Percentiles rank a stretch among this genome's conserved stretches.
phyloP scores from a whole-genome alignment of 1,140 invertebrate species.

The Bombus fervidus region DNA sequence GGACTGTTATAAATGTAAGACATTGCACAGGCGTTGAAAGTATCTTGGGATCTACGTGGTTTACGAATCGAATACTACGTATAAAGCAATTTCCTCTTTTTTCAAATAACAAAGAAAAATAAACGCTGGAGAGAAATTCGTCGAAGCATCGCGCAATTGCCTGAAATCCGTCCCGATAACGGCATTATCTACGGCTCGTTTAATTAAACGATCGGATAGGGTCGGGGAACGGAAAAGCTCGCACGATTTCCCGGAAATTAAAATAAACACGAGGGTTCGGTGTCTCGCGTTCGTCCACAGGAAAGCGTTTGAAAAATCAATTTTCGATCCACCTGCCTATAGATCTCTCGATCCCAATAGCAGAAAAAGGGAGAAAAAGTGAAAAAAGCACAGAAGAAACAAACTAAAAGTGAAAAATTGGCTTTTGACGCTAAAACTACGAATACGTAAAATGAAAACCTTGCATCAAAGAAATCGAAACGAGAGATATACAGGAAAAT shows the following conservation, averaged over 20 bases:
- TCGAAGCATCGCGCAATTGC: neutral
- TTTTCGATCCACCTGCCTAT: neutral
- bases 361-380: neutral
- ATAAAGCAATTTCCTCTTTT: neutral
- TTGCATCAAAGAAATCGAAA: too few relatives aligned
- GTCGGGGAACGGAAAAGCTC: neutral
- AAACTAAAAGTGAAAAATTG: neutral
- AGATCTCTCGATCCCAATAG: neutral
- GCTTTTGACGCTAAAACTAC: too few relatives aligned
- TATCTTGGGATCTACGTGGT: neutral
- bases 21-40: too few relatives aligned
- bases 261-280: conserved; percentile 8
- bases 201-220: conserved; percentile 1
- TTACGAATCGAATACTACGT: neutral
- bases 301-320: neutral
- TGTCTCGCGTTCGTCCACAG: neutral
- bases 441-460: too few relatives aligned
- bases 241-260: conserved; percentile 24
- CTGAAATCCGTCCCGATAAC: conserved; percentile 25
- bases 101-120: neutral
- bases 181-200: conserved; percentile 17
- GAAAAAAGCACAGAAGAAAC: too few relatives aligned
- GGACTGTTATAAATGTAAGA: neutral
- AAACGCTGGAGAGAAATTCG: neutral
- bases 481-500: too few relatives aligned